Evolutionary conservation across 2,888 invertebrate species (phyloP).

Genomic region (Pteria penguin): DNA sequence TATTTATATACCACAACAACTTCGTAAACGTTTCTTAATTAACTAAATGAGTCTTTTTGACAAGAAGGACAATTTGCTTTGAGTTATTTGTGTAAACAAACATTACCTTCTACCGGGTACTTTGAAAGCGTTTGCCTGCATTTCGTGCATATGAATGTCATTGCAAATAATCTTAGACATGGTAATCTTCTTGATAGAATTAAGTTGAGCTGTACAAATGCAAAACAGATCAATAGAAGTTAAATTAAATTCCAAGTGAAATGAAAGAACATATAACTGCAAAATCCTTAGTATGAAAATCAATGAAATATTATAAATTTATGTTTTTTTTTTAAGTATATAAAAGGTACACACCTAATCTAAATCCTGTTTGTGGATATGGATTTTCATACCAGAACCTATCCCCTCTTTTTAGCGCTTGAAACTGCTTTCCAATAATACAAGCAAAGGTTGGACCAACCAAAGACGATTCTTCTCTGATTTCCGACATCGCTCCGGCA

Average conservation of each 20-base stretch:
- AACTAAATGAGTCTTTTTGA: too few relatives aligned
- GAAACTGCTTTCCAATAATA: constrained; percentile 20
- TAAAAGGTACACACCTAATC: not conserved
- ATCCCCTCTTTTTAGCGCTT: constrained; percentile 14
- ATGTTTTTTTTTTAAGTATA: not conserved
- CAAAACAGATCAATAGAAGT: not conserved
- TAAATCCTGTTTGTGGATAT: constrained; percentile 7
- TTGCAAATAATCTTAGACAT: not conserved
- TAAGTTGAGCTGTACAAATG: not conserved
- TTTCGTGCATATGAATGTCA: not conserved
- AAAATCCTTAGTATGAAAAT: not conserved
- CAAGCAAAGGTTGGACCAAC: constrained; percentile 28
- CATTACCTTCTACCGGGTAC: not conserved
- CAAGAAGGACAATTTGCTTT: too few relatives aligned
- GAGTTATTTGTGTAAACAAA: too few relatives aligned
- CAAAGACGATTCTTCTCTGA: not conserved
- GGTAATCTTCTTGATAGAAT: not conserved
- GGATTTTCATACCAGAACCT: constrained; percentile 29
- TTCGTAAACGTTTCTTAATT: too few relatives aligned
- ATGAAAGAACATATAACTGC: not conserved
- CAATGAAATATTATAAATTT: too few relatives aligned
- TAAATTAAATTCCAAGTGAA: not conserved
- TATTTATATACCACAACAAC: too few relatives aligned
- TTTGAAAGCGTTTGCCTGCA: not conserved
- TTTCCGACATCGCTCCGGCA: constrained; percentile 18